Percentiles rank a stretch among this genome's conserved stretches.
These are phyloP conservation scores for Hecatera dysodea DNA, from an alignment of 2,888 invertebrate genomes.

Conservation along the genomic window DNA sequence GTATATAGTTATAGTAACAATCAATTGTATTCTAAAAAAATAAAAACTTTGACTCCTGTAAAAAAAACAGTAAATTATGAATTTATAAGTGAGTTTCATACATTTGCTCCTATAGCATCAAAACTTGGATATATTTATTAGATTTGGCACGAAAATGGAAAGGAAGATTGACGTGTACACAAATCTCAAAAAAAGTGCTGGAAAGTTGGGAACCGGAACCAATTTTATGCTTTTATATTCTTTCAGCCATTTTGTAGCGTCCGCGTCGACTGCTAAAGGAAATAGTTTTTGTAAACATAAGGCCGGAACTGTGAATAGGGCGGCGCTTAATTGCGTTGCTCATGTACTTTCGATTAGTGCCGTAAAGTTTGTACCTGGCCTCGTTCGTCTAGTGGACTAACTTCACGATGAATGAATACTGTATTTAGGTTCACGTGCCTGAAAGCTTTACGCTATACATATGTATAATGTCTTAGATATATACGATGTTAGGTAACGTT, in stretches of 20 bases:
- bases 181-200: neutral
- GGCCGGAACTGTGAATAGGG: slow-evolving; percentile 27
- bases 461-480: neutral
- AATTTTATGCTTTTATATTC: slow-evolving; percentile 2
- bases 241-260: slow-evolving; percentile 1
- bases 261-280: slow-evolving; percentile 20
- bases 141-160: slow-evolving; percentile 1
- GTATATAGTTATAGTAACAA: too few species aligned
- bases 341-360: slow-evolving; percentile 31
- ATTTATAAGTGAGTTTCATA: neutral
- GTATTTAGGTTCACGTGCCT: slow-evolving; percentile 7
- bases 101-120: neutral
- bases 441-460: too few species aligned
- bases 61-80: too few species aligned
- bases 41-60: too few species aligned
- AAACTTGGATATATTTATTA: neutral
- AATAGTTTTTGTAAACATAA: slow-evolving; percentile 32
- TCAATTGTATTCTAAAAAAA: too few species aligned
- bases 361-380: slow-evolving; percentile 27
- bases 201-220: neutral
- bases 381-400: slow-evolving; percentile 12
- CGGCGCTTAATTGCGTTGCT: slow-evolving; percentile 32
- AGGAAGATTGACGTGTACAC: neutral
- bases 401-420: slow-evolving; percentile 31
- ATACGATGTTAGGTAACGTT: neutral